A percentile compares a stretch with the other conserved stretches of the same genome.
Conservation (phyloP, 2,113 vertebrate species). For the Ranitomeya variabilis region DNA sequence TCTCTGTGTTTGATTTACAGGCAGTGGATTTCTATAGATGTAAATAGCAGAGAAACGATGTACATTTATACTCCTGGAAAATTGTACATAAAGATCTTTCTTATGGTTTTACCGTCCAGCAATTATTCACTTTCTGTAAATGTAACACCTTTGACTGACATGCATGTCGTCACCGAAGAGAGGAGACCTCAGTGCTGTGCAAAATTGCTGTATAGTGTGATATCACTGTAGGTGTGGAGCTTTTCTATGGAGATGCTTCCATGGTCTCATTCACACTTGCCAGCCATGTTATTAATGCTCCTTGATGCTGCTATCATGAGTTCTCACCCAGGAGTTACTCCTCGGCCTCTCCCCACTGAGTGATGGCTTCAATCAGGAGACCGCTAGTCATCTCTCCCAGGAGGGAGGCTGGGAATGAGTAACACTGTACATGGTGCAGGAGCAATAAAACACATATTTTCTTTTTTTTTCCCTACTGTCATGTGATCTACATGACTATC, state of each 20-base stretch:
- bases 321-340: no score
- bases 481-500: no score
- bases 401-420: no score
- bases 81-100: neutral
- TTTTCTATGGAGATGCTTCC: neutral
- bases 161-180: neutral
- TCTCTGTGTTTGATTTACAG: no score
- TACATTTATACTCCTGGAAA: neutral
- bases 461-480: no score
- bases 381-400: no score
- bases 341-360: no score
- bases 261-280: neutral
- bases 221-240: neutral
- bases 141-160: neutral
- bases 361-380: no score
- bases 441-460: no score
- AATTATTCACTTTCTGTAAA: neutral
- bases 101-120: neutral
- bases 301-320: no score
- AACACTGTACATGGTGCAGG: no score
- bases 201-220: neutral
- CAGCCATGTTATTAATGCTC: no score
- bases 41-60: neutral
- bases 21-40: neutral
- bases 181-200: neutral